Percentiles rank a stretch among this genome's conserved stretches.
These are phyloP conservation scores for Chaetogeoica ovagalla DNA, from an alignment of 2,888 invertebrate species.

Conservation along the genomic window DNA sequence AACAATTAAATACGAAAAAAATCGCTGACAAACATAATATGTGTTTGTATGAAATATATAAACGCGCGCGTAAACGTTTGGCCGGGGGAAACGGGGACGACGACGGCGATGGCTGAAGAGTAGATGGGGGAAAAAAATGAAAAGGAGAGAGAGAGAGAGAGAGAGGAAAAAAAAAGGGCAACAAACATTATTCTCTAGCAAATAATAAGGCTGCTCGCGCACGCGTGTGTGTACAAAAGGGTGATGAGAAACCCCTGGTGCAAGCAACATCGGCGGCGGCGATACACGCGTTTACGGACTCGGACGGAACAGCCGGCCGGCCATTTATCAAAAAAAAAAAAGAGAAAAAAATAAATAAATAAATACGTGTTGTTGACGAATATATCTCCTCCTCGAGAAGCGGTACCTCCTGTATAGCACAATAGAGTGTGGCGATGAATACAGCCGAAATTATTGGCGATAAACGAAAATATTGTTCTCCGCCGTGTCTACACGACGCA, in stretches of 20 bases:
- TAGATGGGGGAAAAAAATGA: slow-evolving; percentile 7
- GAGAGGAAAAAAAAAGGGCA: slow-evolving; percentile 21
- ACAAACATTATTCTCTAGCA: slow-evolving; percentile 50
- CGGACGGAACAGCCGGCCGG: slow-evolving; percentile 46
- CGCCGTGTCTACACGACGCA: background rate
- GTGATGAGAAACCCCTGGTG: slow-evolving; percentile 21
- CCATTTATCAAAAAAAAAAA: slow-evolving; percentile 40
- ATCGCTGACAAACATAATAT: slow-evolving; percentile 25
- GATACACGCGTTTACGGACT: slow-evolving; percentile 30
- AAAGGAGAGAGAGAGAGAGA: slow-evolving; percentile 6
- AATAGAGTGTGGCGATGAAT: background rate
- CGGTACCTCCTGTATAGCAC: too few species aligned
- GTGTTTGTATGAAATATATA: slow-evolving; percentile 1
- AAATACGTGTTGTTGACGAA: slow-evolving; percentile 50
- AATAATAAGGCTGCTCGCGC: slow-evolving; percentile 25
- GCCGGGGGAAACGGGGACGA: background rate
- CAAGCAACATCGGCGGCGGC: background rate
- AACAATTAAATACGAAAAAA: slow-evolving; percentile 48
- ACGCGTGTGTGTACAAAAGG: slow-evolving; percentile 25
- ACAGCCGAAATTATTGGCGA: slow-evolving; percentile 41
- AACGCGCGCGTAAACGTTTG: slow-evolving; percentile 39
- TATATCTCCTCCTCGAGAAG: background rate
- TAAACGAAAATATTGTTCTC: slow-evolving; percentile 53
- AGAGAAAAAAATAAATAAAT: too few species aligned
- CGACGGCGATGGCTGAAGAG: slow-evolving; percentile 18